Percentiles rank a stretch among this genome's conserved stretches.
Conservation (phyloP, 2,888 invertebrate species). For the Drosophila prostipennis region DNA sequence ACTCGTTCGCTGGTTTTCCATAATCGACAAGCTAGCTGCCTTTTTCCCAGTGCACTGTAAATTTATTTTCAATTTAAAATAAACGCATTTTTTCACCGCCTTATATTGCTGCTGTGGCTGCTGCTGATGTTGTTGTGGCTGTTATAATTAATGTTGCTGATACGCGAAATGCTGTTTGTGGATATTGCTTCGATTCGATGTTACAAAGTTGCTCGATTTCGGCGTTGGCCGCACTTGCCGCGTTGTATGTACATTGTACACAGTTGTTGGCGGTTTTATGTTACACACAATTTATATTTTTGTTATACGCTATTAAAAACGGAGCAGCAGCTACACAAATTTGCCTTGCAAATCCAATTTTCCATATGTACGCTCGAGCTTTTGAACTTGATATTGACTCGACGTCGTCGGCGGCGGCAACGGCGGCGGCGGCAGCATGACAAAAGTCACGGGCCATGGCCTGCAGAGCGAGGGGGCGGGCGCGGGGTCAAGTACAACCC, state of each 20-base stretch:
- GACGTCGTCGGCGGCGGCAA: conserved; percentile 29
- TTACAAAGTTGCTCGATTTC: conserved; percentile 61
- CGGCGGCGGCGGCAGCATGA: conserved; percentile 41
- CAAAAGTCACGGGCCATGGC: conserved; percentile 62
- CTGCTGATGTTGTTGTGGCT: conserved; percentile 54
- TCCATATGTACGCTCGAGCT: conserved; percentile 5
- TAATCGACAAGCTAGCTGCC: background rate
- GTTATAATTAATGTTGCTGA: conserved; percentile 78
- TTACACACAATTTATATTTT: conserved; percentile 70
- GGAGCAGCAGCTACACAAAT: conserved; percentile 53
- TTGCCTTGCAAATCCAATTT: conserved; percentile 74
- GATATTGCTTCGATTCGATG: conserved; percentile 46
- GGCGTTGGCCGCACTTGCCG: conserved; percentile 62
- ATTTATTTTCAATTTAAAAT: conserved; percentile 57
- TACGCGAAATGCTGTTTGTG: conserved; percentile 58
- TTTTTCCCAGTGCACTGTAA: conserved; percentile 54
- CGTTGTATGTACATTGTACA: conserved; percentile 8
- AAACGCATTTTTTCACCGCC: conserved; percentile 67
- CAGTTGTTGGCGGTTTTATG: conserved; percentile 75
- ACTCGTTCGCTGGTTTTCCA: background rate
- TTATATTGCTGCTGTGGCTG: conserved; percentile 47
- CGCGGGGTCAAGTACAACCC: conserved; percentile 64
- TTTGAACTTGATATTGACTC: conserved; percentile 76
- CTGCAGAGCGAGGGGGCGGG: conserved; percentile 39
- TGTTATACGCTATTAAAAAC: conserved; percentile 55